phyloP scores from a whole-genome alignment of 2,888 invertebrate species.

The Meliscaeva auricollis region DNA sequence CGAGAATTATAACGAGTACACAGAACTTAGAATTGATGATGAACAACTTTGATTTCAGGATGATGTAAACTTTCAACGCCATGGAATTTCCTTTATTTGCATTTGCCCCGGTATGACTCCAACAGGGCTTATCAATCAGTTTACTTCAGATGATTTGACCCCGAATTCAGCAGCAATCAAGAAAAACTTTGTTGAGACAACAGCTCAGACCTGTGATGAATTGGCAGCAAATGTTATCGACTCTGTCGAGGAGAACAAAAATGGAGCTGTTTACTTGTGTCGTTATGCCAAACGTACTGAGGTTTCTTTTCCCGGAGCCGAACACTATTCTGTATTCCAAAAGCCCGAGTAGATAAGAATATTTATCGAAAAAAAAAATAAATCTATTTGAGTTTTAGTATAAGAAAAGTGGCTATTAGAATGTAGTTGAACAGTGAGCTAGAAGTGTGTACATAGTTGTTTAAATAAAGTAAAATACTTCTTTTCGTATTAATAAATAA shows the following conservation, averaged over 20 bases:
- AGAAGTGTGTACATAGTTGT: too few species aligned
- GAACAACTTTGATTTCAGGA: constrained; percentile 60
- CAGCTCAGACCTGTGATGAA: constrained; percentile 49
- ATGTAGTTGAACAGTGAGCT: too few species aligned
- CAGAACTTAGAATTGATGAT: background rate
- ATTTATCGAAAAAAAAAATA: too few species aligned
- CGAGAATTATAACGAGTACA: too few species aligned
- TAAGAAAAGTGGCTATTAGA: too few species aligned
- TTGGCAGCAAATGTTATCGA: constrained; percentile 76
- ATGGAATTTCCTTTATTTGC: constrained; percentile 79
- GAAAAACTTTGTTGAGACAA: background rate
- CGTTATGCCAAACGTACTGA: constrained; percentile 74
- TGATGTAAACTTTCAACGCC: constrained; percentile 76
- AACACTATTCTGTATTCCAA: constrained; percentile 26
- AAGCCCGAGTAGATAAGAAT: constrained; percentile 7
- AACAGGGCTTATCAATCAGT: constrained; percentile 67
- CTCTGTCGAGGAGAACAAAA: constrained; percentile 75
- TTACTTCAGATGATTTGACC: background rate
- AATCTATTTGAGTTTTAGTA: too few species aligned
- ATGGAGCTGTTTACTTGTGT: constrained; percentile 78
- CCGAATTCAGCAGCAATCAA: constrained; percentile 4
- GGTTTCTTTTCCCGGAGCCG: constrained; percentile 66
- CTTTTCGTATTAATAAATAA: too few species aligned
- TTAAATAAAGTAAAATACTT: too few species aligned
- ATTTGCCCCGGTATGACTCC: constrained; percentile 78